Percentiles rank a stretch among this genome's conserved stretches.
Evolutionary conservation across 2,113 vertebrate genomes (phyloP).

Genomic region (Triplophysa rosa): DNA sequence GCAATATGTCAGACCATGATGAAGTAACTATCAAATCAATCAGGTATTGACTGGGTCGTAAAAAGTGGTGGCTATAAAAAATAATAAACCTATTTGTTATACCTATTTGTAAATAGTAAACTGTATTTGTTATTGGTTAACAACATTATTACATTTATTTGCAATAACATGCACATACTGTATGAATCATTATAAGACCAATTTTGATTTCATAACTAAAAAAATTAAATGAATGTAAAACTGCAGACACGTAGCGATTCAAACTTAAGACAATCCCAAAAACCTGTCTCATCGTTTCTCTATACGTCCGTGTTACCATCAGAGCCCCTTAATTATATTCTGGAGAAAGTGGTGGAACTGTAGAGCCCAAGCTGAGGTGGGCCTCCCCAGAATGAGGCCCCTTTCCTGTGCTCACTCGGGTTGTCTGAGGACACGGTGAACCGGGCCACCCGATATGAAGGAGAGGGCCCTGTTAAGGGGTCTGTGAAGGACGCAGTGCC

Average conservation of each 20-base stretch:
- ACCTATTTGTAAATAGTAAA: no score
- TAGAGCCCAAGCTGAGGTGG: constrained; percentile 58
- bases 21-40: background rate
- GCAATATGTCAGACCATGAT: background rate
- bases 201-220: background rate
- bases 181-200: background rate
- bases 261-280: background rate
- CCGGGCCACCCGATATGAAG: constrained; percentile 74
- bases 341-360: constrained; percentile 6
- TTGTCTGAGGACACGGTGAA: constrained; percentile 81
- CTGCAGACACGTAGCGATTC: background rate
- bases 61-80: no score
- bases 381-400: constrained; percentile 73
- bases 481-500: constrained; percentile 67
- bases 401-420: constrained; percentile 76
- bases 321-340: constrained; percentile 2
- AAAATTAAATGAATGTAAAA: background rate
- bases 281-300: background rate
- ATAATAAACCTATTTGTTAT: no score
- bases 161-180: no score
- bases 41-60: no score
- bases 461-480: constrained; percentile 74
- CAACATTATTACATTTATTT: no score
- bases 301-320: background rate
- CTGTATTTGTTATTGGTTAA: background rate